Base-by-base conservation (phyloP, 2,113 vertebrate species). In the Donacobius atricapilla region DNA sequence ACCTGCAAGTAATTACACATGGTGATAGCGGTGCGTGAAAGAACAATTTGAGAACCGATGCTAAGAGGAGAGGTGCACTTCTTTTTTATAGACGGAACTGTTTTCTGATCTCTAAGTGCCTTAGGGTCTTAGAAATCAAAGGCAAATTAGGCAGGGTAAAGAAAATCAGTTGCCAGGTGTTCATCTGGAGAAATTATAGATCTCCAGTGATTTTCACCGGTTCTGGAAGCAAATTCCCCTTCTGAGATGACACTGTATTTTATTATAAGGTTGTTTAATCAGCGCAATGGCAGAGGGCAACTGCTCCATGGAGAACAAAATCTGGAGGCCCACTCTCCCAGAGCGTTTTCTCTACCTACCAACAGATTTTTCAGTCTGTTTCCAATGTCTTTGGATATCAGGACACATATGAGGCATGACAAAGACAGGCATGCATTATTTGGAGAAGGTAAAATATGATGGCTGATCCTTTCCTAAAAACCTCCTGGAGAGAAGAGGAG, bases 61-160 rank as follows among this genome's bases (percentile, higher is more conserved):
- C 56, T 79, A 68, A 79, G 58, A 82, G 48, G 51, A 92, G 69
- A 78, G 37, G 20, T 82, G 40, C 31, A n/a, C 68, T 89, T 73
- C 56, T 89, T 87, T 78, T 87, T 82, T 70, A 63, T 40, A 58
- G 39, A 83, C 27, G 24, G 54, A 94, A 83, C 42, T 81, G 12
- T 68, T 92, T 93, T 89, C 71, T 93, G 88, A 78, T 90, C 60
- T 86, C 31, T 64, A 53, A 58, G 51, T 92, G 83, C 89, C 88
- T 93, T 64, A 53, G 88, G 69, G 80, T 90, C 61, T 87, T 57
- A 78, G 57, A 89, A 89, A 96, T 90, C 83, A 94, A 97, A 94
- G 64, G 77, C n/a, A 94, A 92, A 90, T 87, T 79, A 83, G 56
- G 51, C 47, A 78, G 75, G 42, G 30, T 84, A 89, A 95, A 94